Percentiles rank a stretch among this genome's conserved stretches.
Evolutionary conservation across 2,797 vertebrate species (phyloP).

Genomic region (Tokudaia muenninki): DNA sequence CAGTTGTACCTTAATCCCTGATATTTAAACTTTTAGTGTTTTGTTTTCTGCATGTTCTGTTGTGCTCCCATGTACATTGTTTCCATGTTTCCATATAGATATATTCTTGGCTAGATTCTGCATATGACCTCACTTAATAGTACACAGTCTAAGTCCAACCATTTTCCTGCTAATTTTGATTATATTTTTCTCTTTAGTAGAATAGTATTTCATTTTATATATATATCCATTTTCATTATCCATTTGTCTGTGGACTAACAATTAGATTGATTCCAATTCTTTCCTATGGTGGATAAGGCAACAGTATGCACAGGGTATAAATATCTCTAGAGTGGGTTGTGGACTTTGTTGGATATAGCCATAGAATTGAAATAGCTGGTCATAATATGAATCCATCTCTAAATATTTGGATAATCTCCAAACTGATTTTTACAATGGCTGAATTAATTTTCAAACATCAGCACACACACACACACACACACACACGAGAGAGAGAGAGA

Average conservation of each 20-base stretch:
- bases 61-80: neutral
- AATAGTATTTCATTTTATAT: neutral
- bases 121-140: neutral
- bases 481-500: neutral
- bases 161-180: neutral
- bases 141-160: neutral
- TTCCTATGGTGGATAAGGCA: neutral
- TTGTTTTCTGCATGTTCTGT: neutral
- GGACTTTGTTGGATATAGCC: too few species aligned
- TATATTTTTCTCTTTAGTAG: neutral
- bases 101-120: neutral
- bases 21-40: neutral
- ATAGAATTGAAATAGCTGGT: neutral
- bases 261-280: neutral
- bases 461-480: neutral
- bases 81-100: neutral
- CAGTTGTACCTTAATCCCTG: neutral
- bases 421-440: neutral
- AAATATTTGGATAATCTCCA: neutral
- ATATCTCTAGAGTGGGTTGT: neutral
- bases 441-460: neutral
- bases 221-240: neutral
- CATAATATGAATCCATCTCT: neutral
- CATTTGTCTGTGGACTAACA: neutral
- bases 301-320: neutral